Evolutionary conservation across 2,888 invertebrate species (phyloP).

Genomic region (Eudemis profundana): DNA sequence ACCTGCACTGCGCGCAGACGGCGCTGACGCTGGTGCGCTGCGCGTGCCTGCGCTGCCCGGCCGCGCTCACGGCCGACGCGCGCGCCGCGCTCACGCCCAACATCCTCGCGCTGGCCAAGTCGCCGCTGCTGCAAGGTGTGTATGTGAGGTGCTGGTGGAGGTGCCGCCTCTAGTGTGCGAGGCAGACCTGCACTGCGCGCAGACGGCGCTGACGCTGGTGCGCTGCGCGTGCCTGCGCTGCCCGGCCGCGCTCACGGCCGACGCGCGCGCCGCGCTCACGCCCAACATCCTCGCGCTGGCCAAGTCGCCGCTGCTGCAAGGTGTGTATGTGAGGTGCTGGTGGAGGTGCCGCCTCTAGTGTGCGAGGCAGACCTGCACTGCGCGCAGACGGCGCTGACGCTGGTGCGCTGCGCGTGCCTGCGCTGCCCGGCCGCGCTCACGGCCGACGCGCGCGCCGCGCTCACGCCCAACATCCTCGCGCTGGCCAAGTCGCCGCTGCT

Average conservation of each 20-base stretch:
- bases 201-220: conserved; percentile 89
- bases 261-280: conserved; percentile 90
- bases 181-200: conserved; percentile 99
- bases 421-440: conserved; percentile 92
- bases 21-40: conserved; percentile 93
- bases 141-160: no score
- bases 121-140: conserved; percentile 86
- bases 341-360: conserved; percentile 96
- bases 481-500: conserved; percentile 89
- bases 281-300: conserved; percentile 94
- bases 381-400: conserved; percentile 94
- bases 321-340: conserved; percentile 88
- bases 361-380: conserved; percentile 98
- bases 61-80: conserved; percentile 90
- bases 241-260: conserved; percentile 90
- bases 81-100: conserved; percentile 92
- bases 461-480: conserved; percentile 93
- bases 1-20: conserved; percentile 98
- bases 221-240: conserved; percentile 57
- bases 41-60: conserved; percentile 91
- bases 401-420: conserved; percentile 93
- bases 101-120: conserved; percentile 94
- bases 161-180: no score
- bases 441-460: conserved; percentile 88
- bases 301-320: conserved; percentile 95